Base-by-base conservation (phyloP, 2,113 vertebrate genomes). In the Notarius lentiginosus region DNA sequence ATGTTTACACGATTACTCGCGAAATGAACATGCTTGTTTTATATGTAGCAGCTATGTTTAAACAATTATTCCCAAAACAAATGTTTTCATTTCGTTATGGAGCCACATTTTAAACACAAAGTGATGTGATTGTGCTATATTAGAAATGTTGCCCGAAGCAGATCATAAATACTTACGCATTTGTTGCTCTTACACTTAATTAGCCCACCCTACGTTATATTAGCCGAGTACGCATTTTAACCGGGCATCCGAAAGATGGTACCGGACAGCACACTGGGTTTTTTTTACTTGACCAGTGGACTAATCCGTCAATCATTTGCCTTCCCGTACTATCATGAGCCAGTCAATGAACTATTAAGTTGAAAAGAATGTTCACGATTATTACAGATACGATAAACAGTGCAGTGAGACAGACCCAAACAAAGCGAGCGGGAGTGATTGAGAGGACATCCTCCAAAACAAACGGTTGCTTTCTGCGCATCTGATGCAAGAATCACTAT, bases 401-500 rank as follows among this genome's bases (percentile, higher is more conserved):
- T 60, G 27, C 53, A 80, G 77, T 34, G 17, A 80, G 9, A 55
- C 17, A 70, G 14, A 7, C 68, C 14, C 53, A 73, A 51, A 72
- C 65, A 73, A 68, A 41, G 11, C 27, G 53, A 15, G 7, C n/a
- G 34, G 55, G 30, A 73, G 34, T 41, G 82, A 72, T 34, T 1
- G 27, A 66, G 51, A 70, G 56, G 47, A 55, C 63, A 51, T 51
- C 17, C 2, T 53, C 65, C 56, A 53, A 56, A 83, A 83, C 65
- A 68, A 55, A 72, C 8, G 14, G 17, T 56, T 68, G n/a, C n/a
- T 53, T 24, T 53, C n/a, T 51, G 47, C 4, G 11, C 22, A 53
- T 70, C 68, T 75, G 70, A 84, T 14, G 30, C 20, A 73, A 47
- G 83, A 82, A 82, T 82, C 30, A 49, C 34, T 1, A 82, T 82